Evolutionary conservation across 2,888 invertebrate genomes (phyloP), one percentile per base, ranked within the genome.

Genomic region (Tenthredo mesomela): DNA sequence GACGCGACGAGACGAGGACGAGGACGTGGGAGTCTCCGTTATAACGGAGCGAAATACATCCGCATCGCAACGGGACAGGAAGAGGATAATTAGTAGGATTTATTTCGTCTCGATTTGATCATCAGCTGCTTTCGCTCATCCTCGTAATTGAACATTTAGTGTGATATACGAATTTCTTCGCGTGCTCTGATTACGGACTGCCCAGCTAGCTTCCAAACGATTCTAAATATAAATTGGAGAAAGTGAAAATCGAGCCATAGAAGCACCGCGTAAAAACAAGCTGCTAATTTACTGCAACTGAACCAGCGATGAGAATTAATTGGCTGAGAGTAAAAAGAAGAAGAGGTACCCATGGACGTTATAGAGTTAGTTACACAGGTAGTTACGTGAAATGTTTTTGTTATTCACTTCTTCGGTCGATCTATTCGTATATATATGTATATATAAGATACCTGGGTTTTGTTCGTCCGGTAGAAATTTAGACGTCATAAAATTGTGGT

Each of bases 281-380:
- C 12, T 67, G 40, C 71, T 43, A 73, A 73, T 73, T 73, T n/a
- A 25, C 40, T 73, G 18, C 67, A 10, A 33, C 33, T 33, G 18
- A 67, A 33, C 67, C 15, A 33, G 29, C 33, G 29, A 67, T 43
- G 71, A 73, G 40, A 40, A 73, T 73, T 43, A 43, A 40, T 73
- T 73, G 21, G 43, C n/a, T 67, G 33, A 67, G 15, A 7, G 33
- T 6, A 18, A 33, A 15, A 18, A 67, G 25, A 15, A 67, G 5
- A 33, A 67, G 12, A 33, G 10, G 33, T 18, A 29, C 25, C 12
- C 25, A 67, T 12, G 18, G 29, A 15, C 15, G 6, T 33, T 29
- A 1, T 18, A 25, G 18, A 67, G 29, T 33, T 67, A 61, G 61
- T 61, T 61, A 61, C 33, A 33, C 18, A 7, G 18, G 33, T 33